Percentiles rank a stretch among this genome's conserved stretches.
phyloP scores from a whole-genome alignment of 2,113 vertebrate species.

The Gallinago media region DNA sequence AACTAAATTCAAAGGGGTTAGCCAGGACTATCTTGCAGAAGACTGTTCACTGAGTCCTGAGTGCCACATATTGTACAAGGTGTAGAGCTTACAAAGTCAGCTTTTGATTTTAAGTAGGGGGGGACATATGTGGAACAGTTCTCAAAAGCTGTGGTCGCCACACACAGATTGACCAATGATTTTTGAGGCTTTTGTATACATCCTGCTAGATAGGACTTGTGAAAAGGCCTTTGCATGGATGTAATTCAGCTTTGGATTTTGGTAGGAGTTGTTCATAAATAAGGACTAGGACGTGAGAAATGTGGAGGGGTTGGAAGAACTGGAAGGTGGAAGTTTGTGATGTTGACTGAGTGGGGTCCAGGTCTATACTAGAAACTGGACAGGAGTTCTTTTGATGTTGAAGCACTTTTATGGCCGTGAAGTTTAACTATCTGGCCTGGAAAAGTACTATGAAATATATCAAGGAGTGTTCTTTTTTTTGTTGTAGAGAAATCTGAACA shows the following conservation, averaged over 20 bases:
- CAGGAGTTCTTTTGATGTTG: not conserved
- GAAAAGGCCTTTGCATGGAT: not conserved
- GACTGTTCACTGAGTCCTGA: not conserved
- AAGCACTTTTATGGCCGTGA: not conserved
- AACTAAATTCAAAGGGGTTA: not conserved
- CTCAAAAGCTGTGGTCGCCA: not conserved
- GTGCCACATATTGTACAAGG: not conserved
- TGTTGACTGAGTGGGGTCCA: not conserved
- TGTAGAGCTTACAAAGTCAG: not conserved
- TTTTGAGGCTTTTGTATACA: not conserved
- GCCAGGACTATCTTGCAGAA: not conserved
- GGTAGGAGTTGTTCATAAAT: not conserved
- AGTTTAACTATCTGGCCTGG: not conserved
- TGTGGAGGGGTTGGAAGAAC: not conserved
- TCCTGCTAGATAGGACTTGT: not conserved
- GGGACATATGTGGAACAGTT: not conserved
- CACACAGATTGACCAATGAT: not conserved
- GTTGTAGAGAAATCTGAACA: not conserved
- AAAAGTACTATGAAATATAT: not conserved
- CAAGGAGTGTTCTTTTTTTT: not conserved
- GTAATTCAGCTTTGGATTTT: not conserved
- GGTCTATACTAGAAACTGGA: not conserved
- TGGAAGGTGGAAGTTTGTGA: fast-evolving
- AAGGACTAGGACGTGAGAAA: not conserved
- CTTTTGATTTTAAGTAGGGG: not conserved